Percentiles rank a stretch among this genome's conserved stretches.
phyloP scores from a whole-genome alignment of 2,797 vertebrate species.

The Gambelia wislizenii region DNA sequence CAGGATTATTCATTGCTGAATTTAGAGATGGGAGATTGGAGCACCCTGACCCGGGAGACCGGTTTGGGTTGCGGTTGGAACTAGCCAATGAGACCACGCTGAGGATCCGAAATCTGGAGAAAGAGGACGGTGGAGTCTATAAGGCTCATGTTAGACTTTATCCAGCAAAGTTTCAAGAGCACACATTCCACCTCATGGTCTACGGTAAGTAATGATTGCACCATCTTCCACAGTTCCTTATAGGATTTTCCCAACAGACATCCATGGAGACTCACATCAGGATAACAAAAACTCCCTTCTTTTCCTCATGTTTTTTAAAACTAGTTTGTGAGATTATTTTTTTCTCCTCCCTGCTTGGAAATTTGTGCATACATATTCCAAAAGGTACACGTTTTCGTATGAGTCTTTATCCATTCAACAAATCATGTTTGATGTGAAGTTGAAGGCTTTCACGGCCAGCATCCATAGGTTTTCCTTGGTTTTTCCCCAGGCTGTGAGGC shows the following conservation, averaged over 20 bases:
- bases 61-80: not conserved
- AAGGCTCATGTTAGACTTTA: not conserved
- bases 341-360: not conserved
- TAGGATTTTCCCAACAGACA: not conserved
- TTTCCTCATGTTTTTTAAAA: too few relatives aligned
- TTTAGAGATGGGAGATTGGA: not conserved
- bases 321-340: too few relatives aligned
- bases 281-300: too few relatives aligned
- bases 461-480: too few relatives aligned
- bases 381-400: not conserved
- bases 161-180: not conserved
- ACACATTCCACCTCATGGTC: not conserved
- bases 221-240: too few relatives aligned
- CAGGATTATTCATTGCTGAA: rapidly evolving
- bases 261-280: too few relatives aligned
- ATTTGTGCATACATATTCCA: not conserved
- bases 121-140: not conserved
- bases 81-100: not conserved
- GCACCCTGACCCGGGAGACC: not conserved
- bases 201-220: not conserved
- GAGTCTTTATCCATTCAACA: too few relatives aligned
- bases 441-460: too few relatives aligned
- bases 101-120: not conserved
- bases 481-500: too few relatives aligned
- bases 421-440: too few relatives aligned